A percentile compares a stretch with the other conserved stretches of the same genome.
These are phyloP conservation scores for Columba janthina DNA, from an alignment of 2,113 vertebrate species.

Conservation along the genomic window DNA sequence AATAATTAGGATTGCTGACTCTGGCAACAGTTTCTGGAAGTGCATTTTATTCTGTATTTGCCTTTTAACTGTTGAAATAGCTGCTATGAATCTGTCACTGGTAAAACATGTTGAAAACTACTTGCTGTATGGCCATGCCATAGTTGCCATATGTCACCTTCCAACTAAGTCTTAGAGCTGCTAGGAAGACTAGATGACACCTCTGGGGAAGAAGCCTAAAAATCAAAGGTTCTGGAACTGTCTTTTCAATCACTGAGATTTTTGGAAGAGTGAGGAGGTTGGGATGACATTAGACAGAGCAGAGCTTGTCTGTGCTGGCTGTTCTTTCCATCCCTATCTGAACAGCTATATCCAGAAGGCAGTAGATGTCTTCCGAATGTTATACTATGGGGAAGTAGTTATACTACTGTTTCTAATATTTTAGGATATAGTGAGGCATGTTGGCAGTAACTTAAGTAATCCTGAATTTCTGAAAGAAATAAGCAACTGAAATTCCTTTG, in stretches of 20 bases:
- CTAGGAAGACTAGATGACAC: neutral
- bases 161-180: neutral
- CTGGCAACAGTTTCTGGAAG: neutral
- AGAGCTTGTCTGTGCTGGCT: neutral
- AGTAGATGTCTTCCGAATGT: neutral
- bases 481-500: neutral
- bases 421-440: neutral
- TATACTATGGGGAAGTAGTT: neutral
- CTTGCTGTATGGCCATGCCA: neutral
- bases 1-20: neutral
- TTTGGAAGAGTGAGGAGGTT: neutral
- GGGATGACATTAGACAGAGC: neutral
- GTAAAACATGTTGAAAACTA: neutral
- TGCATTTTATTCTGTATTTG: neutral
- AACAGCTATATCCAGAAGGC: neutral
- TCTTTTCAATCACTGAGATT: neutral
- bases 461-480: neutral
- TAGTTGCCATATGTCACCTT: neutral
- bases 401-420: neutral
- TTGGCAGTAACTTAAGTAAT: neutral
- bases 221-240: constrained; percentile 8
- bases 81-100: neutral
- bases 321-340: neutral
- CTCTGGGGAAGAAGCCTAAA: neutral
- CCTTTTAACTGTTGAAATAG: neutral